phyloP scores from a whole-genome alignment of 2,888 invertebrate genomes.

The Ischnus inquisitorius region DNA sequence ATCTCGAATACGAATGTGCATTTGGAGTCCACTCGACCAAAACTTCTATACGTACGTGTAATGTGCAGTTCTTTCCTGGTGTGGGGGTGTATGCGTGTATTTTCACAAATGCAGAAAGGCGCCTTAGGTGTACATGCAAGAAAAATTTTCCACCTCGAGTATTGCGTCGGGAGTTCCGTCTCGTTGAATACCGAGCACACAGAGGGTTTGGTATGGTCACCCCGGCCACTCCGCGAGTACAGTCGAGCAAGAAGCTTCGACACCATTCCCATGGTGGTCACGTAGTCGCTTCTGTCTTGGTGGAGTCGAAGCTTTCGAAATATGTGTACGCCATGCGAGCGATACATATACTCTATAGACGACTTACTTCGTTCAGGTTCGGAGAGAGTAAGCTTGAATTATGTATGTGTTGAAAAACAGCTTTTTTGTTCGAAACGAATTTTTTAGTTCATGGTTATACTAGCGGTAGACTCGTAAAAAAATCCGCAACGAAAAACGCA shows the following conservation, averaged over 20 bases:
- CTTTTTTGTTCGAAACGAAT: constrained; percentile 18
- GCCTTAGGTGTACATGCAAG: constrained; percentile 17
- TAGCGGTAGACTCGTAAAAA: constrained; percentile 1
- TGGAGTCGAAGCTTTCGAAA: constrained; percentile 62
- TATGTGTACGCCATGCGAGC: constrained; percentile 51
- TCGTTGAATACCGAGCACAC: constrained; percentile 43
- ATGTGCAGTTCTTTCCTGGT: neutral
- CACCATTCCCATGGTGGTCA: constrained; percentile 71
- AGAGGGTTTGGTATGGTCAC: constrained; percentile 59
- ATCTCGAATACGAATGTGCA: constrained; percentile 56
- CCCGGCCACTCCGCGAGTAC: constrained; percentile 30
- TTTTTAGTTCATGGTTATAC: constrained; percentile 10
- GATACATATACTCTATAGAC: constrained; percentile 20
- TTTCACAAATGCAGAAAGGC: constrained; percentile 17
- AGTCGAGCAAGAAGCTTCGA: constrained; percentile 61
- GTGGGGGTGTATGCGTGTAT: neutral
- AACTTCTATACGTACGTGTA: constrained; percentile 5
- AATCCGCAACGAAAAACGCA: constrained; percentile 13
- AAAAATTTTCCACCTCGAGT: constrained; percentile 58
- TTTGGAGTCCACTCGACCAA: constrained; percentile 35
- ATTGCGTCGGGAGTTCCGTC: constrained; percentile 45
- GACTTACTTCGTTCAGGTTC: constrained; percentile 38
- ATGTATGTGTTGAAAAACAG: constrained; percentile 58
- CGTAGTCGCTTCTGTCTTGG: constrained; percentile 67
- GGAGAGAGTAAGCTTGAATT: constrained; percentile 47